phyloP scores from a whole-genome alignment of 2,113 vertebrate species.

The Camarhynchus parvulus region DNA sequence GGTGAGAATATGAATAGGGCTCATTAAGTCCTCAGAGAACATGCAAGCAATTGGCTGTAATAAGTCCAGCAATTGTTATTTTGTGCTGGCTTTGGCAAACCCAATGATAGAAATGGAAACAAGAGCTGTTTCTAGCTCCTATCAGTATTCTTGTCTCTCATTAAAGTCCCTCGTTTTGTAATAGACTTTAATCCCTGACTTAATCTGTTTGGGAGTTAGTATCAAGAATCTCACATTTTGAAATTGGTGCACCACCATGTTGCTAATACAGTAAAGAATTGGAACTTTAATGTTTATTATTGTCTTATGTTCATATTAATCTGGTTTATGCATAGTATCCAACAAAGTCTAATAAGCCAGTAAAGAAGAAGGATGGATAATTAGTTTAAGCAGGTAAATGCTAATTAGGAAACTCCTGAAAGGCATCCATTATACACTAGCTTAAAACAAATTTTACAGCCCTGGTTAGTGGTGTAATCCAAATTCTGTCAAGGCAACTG shows the following conservation, averaged over 20 bases:
- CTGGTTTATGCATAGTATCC: slow-evolving; percentile 67
- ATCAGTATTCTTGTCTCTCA: slow-evolving; percentile 56
- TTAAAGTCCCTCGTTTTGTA: slow-evolving; percentile 58
- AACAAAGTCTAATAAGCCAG: slow-evolving; percentile 77
- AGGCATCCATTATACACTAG: slow-evolving; percentile 81
- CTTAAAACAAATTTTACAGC: slow-evolving; percentile 84
- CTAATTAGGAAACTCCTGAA: slow-evolving; percentile 84
- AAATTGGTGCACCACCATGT: slow-evolving; percentile 16
- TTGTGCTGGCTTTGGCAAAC: slow-evolving; percentile 48
- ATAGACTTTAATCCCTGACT: slow-evolving; percentile 65
- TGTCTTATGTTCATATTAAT: slow-evolving; percentile 66
- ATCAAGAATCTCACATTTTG: slow-evolving; percentile 45
- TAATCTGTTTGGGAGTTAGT: slow-evolving; percentile 62
- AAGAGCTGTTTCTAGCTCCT: slow-evolving; percentile 23
- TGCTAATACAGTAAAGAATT: slow-evolving; percentile 33
- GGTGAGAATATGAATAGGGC: slow-evolving; percentile 20
- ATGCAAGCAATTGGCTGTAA: background rate
- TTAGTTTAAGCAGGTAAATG: slow-evolving; percentile 86
- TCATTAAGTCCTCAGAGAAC: slow-evolving; percentile 52
- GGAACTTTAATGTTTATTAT: slow-evolving; percentile 63
- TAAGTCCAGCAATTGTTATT: slow-evolving; percentile 46
- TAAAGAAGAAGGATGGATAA: slow-evolving; percentile 80
- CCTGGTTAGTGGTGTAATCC: slow-evolving; percentile 84
- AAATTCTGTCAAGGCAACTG: slow-evolving; percentile 91
- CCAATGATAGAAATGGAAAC: slow-evolving; percentile 15